Base-by-base conservation (phyloP, 2,797 vertebrate species). In the Gymnopithys bicolor region DNA sequence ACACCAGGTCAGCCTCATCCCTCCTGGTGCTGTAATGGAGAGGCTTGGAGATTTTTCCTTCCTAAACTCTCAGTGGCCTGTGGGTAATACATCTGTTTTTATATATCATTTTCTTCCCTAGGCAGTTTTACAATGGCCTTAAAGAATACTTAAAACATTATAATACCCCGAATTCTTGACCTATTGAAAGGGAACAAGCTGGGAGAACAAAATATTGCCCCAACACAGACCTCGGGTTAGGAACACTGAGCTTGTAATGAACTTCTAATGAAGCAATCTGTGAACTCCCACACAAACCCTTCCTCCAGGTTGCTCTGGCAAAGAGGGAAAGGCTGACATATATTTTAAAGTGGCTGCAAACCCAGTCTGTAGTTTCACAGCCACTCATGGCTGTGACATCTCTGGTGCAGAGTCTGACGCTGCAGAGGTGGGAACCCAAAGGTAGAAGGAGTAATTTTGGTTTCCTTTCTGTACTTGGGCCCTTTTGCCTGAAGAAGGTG, bases 311-410 rank as follows among this genome's bases (percentile, higher is more conserved):
- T 55, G 16, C 23, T 25, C 24, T n/a, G 28, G 33, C 14, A 79
- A 49, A 41, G 28, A 63, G 14, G 27, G 24, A 9, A 37, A 28
- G 21, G 15, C 35, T 71, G 27, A 7, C 0, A 0, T 25, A 0
- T 27, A 12, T 73, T 76, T 43, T 19, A 2, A 53, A 78, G 39
- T 4, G 24, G 6, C 23, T 21, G 2, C 13, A 33, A 32, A 35
- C 17, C 33, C 32, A 11, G 37, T 30, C 39, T 51, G 15, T 62
- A 13, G 11, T 35, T 68, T 78, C 11, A 14, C 3, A 37, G 3
- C 22, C 14, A 5, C 10, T 14, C 5, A 2, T 13, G 8, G 22
- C 32, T 55, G 13, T 53, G 10, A 15, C 7, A 18, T 49, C 9
- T 28, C 0, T 48, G 37, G 12, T 35, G 51, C 22, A 18, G 48